A percentile compares a stretch with the other conserved stretches of the same genome.
Conservation (phyloP, 2,888 invertebrate species). For the Dicycla oo region DNA sequence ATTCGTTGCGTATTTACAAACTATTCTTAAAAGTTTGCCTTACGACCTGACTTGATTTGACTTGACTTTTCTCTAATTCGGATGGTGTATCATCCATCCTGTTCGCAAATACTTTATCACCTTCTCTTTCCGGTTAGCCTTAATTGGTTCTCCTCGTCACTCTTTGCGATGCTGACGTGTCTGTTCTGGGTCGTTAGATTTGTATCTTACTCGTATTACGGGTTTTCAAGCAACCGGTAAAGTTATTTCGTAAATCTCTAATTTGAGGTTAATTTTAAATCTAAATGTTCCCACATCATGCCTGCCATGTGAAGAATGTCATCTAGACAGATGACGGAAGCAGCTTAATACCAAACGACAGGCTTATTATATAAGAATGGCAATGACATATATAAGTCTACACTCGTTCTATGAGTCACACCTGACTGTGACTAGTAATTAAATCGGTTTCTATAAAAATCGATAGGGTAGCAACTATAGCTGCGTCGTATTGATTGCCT, state of each 20-base stretch:
- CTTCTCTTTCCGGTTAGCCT: neutral
- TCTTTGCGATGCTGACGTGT: neutral
- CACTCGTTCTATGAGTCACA: slow-evolving; percentile 39
- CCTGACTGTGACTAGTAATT: neutral
- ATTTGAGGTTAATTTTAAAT: neutral
- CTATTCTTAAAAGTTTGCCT: neutral
- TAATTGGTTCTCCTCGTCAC: neutral
- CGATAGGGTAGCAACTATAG: slow-evolving; percentile 23
- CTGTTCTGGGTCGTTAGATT: too few species aligned
- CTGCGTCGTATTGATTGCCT: slow-evolving; percentile 22
- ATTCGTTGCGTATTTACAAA: too few species aligned
- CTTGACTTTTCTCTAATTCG: neutral
- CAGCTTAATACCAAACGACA: slow-evolving; percentile 14
- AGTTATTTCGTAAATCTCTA: neutral
- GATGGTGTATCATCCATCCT: neutral
- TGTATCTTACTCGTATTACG: neutral
- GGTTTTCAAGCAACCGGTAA: neutral
- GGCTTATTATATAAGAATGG: slow-evolving; percentile 19
- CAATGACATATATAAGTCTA: slow-evolving; percentile 38
- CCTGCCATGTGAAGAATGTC: slow-evolving; percentile 3
- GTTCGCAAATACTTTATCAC: neutral
- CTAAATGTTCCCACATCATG: neutral
- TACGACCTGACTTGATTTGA: too few species aligned
- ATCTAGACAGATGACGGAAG: slow-evolving; percentile 32
- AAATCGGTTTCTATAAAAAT: slow-evolving; percentile 27